Evolutionary conservation across 2,888 invertebrate genomes (phyloP), one percentile per base, ranked within the genome.

Genomic region (Aspidiotus rigidus): DNA sequence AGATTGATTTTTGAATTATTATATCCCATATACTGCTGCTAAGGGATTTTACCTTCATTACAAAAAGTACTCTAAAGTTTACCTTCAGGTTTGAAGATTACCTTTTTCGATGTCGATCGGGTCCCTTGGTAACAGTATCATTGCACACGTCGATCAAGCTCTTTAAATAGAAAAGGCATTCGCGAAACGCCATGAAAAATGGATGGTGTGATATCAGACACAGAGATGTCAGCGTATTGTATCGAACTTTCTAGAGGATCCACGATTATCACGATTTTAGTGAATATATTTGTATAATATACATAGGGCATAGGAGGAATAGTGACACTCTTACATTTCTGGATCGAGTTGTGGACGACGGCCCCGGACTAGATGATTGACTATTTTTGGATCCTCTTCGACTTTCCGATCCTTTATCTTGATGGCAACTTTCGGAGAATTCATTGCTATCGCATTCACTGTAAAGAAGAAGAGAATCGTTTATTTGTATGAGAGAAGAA

Each of bases 121-220:
- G 69, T 13, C 62, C 62, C 44, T 69, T 69, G 15, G 63, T 57
- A 10, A 69, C 62, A 2, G 62, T 61, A 81, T 95, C 94, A 81
- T 98, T 96, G 80, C 97, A 97, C 71, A 96, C 94, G 80, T 98
- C 97, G 75, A 99, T 95, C 74, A 99, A 83, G 77, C 91, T 91
- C 80, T 95, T 93, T 76, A 99, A 83, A 75, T 96, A 89, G 81
- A 91, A 92, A 75, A 99, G 86, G 82, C 97, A 95, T 83, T 98
- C 95, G 74, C 99, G 90, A 82, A 99, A 99, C 76, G 92, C 94
- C 72, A 97, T 90, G 81, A 99, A 96, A 81, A 99, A 99, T 53
- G 98, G 97, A 83, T 99, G 98, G 83, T 99, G 99, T 72, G 97
- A 97, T 70, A 99, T 84, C 74, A 99, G 86, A 81, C 99, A 99